These are phyloP conservation scores for Ricordea florida DNA, from an alignment of 92 coral and sea anemone genomes.

Conservation along the genomic window DNA sequence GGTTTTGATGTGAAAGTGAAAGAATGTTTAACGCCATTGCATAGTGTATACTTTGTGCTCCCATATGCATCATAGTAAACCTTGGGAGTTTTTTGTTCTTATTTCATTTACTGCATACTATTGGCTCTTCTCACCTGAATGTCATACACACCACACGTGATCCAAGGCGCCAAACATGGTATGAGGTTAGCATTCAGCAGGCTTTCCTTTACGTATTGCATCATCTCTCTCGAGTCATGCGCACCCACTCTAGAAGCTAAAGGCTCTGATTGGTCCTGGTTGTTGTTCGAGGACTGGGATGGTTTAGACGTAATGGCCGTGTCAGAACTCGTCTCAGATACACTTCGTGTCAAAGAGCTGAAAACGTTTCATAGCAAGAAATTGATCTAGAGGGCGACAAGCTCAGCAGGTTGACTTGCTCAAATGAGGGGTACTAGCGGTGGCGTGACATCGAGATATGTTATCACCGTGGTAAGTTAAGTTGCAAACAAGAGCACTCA, in stretches of 20 bases:
- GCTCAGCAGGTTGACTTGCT: no score
- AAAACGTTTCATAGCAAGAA: not conserved
- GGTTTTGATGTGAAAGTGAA: no score
- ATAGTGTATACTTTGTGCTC: no score
- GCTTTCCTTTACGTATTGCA: slow-evolving; percentile 66
- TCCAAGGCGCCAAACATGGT: slow-evolving; percentile 72
- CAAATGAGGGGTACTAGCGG: no score
- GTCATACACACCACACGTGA: slow-evolving; percentile 82
- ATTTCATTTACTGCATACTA: not conserved
- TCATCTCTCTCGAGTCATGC: slow-evolving; percentile 47
- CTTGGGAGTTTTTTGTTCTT: not conserved
- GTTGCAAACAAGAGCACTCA: no score
- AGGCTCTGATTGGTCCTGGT: not conserved
- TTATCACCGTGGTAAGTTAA: no score
- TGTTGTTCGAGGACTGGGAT: not conserved
- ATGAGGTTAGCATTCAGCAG: slow-evolving; percentile 64
- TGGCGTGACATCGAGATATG: no score
- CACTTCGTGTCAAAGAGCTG: slow-evolving; percentile 13
- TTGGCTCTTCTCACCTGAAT: slow-evolving; percentile 57
- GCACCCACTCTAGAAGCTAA: not conserved
- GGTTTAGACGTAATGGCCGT: not conserved
- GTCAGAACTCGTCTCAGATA: slow-evolving; percentile 13
- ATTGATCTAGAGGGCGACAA: no score
- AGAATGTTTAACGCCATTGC: no score
- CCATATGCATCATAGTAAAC: no score